Evolutionary conservation across 2,888 invertebrate species (phyloP).

Genomic region (Heteromurus nitidus): DNA sequence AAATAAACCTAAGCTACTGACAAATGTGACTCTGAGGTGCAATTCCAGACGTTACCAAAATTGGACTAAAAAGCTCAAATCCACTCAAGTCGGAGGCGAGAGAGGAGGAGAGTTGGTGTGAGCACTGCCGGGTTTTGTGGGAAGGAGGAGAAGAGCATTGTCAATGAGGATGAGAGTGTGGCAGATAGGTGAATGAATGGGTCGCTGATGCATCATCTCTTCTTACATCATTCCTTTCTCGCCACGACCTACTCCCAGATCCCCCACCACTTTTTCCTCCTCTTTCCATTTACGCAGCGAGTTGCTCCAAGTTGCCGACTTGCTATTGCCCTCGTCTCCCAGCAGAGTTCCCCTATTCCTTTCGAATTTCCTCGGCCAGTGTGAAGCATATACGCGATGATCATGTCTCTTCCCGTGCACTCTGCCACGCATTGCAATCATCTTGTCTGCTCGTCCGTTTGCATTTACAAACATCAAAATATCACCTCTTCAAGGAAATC

Average conservation of each 20-base stretch:
- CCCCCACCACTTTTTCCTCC: too few relatives aligned
- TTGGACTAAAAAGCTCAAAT: slow-evolving; percentile 71
- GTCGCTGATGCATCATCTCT: slow-evolving; percentile 71
- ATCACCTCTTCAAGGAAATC: slow-evolving; percentile 23
- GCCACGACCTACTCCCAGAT: slow-evolving; percentile 21
- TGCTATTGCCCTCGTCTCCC: neutral
- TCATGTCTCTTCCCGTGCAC: slow-evolving; percentile 7
- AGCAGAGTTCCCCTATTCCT: slow-evolving; percentile 36
- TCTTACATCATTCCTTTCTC: slow-evolving; percentile 44
- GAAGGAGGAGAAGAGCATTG: slow-evolving; percentile 22
- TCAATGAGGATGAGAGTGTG: neutral
- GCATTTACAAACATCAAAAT: slow-evolving; percentile 26
- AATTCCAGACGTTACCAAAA: slow-evolving; percentile 74
- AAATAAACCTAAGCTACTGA: slow-evolving; percentile 73
- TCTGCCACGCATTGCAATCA: slow-evolving; percentile 28
- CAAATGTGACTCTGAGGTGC: slow-evolving; percentile 74
- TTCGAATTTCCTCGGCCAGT: slow-evolving; percentile 1
- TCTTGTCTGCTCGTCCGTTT: slow-evolving; percentile 32
- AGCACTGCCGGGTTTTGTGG: neutral
- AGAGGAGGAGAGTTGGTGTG: slow-evolving; percentile 25
- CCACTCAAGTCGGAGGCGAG: slow-evolving; percentile 29
- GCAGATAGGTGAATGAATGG: slow-evolving; percentile 66
- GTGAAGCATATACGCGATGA: too few relatives aligned
- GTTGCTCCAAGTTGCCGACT: too few relatives aligned
- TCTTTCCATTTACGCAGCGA: too few relatives aligned